These are phyloP conservation scores for Eulemur coronatus DNA, from an alignment of 2,797 vertebrate species.

Conservation along the genomic window DNA sequence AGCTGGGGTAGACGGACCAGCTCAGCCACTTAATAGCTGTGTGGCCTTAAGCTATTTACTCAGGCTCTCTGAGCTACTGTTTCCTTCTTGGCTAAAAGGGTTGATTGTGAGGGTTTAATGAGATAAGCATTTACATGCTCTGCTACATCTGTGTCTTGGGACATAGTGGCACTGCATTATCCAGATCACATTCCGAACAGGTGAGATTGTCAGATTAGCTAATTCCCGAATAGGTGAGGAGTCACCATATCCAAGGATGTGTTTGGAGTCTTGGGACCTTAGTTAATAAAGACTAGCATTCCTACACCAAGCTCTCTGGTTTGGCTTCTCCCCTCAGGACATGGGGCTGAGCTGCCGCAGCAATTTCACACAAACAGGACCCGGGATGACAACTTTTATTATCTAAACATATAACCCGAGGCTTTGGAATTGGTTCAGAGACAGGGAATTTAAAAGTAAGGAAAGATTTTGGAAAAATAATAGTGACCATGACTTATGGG, in stretches of 20 bases:
- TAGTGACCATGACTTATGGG: neutral
- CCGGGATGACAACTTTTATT: constrained; percentile 30
- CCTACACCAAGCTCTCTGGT: neutral
- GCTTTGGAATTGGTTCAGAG: constrained; percentile 25
- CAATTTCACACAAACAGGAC: neutral
- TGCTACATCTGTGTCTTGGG: neutral
- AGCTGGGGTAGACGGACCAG: neutral
- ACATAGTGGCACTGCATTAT: neutral
- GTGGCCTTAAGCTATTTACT: neutral
- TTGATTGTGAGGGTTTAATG: neutral
- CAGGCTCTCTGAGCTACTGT: neutral
- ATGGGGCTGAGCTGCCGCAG: neutral
- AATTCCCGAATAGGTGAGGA: neutral
- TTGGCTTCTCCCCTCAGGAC: neutral
- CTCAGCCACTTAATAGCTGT: neutral
- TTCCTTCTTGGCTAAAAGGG: neutral
- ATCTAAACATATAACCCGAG: constrained; percentile 8
- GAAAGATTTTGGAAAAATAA: constrained; percentile 37
- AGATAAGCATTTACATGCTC: neutral
- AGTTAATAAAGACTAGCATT: neutral
- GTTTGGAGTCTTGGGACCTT: neutral
- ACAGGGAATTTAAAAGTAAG: constrained; percentile 42
- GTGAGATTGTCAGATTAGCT: neutral
- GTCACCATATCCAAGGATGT: neutral
- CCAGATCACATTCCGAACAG: neutral